Conservation (phyloP, 2,888 invertebrate genomes). For the Aspidiotus rigidus region DNA sequence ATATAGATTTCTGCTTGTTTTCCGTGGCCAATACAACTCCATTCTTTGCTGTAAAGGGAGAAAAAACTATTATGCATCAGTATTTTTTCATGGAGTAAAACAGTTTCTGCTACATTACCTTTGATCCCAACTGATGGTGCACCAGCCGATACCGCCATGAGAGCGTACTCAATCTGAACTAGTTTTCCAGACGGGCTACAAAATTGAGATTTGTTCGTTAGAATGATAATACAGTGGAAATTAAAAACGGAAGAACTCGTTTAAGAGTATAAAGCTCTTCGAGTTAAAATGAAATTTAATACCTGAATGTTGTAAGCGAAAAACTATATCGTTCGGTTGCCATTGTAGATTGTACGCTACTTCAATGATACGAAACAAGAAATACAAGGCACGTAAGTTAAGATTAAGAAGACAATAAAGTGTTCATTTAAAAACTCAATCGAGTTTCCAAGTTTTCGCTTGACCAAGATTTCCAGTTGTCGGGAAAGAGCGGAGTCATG, state of each 20-base stretch:
- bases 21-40: conserved; percentile 98
- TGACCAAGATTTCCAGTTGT: no score
- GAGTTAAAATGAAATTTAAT: conserved; percentile 40
- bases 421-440: no score
- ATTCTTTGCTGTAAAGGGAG: conserved; percentile 65
- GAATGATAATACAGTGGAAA: conserved; percentile 11
- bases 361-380: no score
- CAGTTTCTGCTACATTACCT: conserved; percentile 49
- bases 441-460: no score
- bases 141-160: conserved; percentile 96
- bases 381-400: no score
- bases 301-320: conserved; percentile 82
- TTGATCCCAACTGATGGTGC: conserved; percentile 98
- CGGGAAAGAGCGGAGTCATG: no score
- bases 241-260: not conserved
- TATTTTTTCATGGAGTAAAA: not conserved
- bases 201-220: conserved; percentile 38
- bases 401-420: no score
- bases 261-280: not conserved
- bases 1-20: conserved; percentile 92
- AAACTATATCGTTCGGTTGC: conserved; percentile 94
- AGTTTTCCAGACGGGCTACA: conserved; percentile 95
- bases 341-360: conserved; percentile 48
- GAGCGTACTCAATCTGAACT: conserved; percentile 98
- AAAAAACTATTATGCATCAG: not conserved